Base-by-base conservation (phyloP, 2,888 invertebrate species). In the Tipula confusa region DNA sequence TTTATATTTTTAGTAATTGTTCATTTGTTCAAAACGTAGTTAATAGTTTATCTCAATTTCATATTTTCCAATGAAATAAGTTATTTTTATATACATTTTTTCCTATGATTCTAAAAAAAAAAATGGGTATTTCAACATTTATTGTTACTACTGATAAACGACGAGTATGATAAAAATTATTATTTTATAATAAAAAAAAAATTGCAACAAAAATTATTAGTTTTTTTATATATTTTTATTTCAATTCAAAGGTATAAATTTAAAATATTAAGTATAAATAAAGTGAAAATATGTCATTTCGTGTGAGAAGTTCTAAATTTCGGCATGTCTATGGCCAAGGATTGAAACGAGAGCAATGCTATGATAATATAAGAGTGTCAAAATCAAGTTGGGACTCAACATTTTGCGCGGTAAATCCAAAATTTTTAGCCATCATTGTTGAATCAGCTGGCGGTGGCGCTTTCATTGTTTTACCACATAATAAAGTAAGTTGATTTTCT, bases 301-400 rank as follows among this genome's bases (percentile, higher is more conserved):
- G 97, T 90, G 97, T 97, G 90, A 95, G 98, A 91, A 96, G 94
- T 92, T 98, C 98, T 90, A 98, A 98, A 92, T 98, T 98, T 92
- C 96, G 98, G 90, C 98, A 98, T 92, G 98, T 98, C 88, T 95
- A 93, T 89, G 90, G 90, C 85, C 95, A 96, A 88, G 94, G 96
- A 87, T 91, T 96, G 87, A 97, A 98, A 91, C 93, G 98, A 89
- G 98, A 98, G 89, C 96, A 97, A 91, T 98, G 98, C 91, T 98
- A 97, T 91, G 98, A 99, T 91, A 98, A 98, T 90, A 95, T 99
- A 88, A 92, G 97, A 89, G 98, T 98, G 86, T 98, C 98, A 85
- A 97, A 98, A 90, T 98, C 98, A 89, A 98, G 98, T 83, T 98
- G 98, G 96, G 99, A 99, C 90, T 97, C 98, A 85, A 97, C 97